Conservation (phyloP, 1,140 invertebrate genomes). For the Megathymus violae region DNA sequence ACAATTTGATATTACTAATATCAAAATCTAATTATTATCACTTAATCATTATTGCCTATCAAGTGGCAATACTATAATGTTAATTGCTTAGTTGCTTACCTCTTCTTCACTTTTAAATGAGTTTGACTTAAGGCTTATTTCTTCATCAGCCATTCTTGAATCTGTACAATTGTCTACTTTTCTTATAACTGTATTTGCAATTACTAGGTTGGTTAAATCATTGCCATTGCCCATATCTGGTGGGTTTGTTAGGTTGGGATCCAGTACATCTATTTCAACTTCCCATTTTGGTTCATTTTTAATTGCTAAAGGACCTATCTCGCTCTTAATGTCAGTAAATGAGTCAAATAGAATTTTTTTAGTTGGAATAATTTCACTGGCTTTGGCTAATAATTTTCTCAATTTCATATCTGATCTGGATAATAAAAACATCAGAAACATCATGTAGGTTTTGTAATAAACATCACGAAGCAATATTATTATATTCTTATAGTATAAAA, state of each 20-base stretch:
- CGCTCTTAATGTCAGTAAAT: constrained; percentile 76
- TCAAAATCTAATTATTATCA: too few species aligned
- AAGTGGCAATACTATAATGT: too few species aligned
- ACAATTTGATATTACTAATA: too few species aligned
- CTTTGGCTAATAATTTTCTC: constrained; percentile 57
- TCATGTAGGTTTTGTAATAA: too few species aligned
- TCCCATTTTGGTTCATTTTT: constrained; percentile 77
- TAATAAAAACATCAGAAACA: too few species aligned
- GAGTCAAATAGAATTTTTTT: constrained; percentile 78
- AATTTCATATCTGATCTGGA: constrained; percentile 66
- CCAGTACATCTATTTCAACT: constrained; percentile 67
- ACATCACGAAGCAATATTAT: too few species aligned
- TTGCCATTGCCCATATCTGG: constrained; percentile 55
- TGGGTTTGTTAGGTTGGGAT: constrained; percentile 37
- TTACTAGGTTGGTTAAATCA: constrained; percentile 57
- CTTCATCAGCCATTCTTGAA: constrained; percentile 21
- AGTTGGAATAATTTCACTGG: constrained; percentile 57
- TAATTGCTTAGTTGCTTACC: constrained; percentile 49
- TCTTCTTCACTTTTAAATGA: constrained; percentile 44
- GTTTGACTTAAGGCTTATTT: constrained; percentile 4
- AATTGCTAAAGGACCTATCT: constrained; percentile 68
- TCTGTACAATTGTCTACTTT: constrained; percentile 57
- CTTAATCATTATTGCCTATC: too few species aligned
- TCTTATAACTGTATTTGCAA: constrained; percentile 75
- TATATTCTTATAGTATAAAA: too few species aligned